A percentile compares a stretch with the other conserved stretches of the same genome.
Conservation (phyloP, 2,888 invertebrate species). For the Stenolophus ochropezus region DNA sequence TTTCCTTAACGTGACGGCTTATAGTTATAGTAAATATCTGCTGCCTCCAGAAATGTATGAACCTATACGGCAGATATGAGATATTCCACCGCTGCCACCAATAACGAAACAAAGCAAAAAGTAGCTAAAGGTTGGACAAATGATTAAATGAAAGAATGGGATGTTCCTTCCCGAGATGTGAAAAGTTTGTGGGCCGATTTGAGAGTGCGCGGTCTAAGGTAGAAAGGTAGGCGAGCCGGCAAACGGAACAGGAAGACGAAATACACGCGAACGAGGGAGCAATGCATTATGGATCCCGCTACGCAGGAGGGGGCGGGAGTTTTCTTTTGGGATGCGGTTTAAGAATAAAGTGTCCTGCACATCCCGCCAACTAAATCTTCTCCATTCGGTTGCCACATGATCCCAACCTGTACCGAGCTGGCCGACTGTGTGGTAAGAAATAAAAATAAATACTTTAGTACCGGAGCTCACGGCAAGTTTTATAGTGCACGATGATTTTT, state of each 20-base stretch:
- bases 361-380: slow-evolving; percentile 13
- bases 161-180: neutral
- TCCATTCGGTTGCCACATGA: neutral
- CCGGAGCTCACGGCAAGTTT: slow-evolving; percentile 52
- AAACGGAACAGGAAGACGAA: slow-evolving; percentile 41
- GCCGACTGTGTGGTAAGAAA: slow-evolving; percentile 39
- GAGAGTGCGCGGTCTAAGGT: neutral
- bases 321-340: slow-evolving; percentile 57
- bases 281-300: slow-evolving; percentile 54
- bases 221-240: slow-evolving; percentile 19
- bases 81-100: too few relatives aligned
- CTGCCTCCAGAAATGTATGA: too few relatives aligned
- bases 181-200: neutral
- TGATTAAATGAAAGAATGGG: too few relatives aligned
- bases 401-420: neutral
- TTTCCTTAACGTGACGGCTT: too few relatives aligned
- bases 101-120: too few relatives aligned
- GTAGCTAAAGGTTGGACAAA: neutral
- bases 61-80: too few relatives aligned
- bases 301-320: slow-evolving; percentile 23
- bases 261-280: slow-evolving; percentile 45
- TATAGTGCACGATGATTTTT: slow-evolving; percentile 57
- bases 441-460: slow-evolving; percentile 58
- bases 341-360: slow-evolving; percentile 57
- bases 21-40: too few relatives aligned